These are phyloP conservation scores for Neoniphon sammara DNA, from an alignment of 2,797 vertebrate genomes.

Conservation along the genomic window DNA sequence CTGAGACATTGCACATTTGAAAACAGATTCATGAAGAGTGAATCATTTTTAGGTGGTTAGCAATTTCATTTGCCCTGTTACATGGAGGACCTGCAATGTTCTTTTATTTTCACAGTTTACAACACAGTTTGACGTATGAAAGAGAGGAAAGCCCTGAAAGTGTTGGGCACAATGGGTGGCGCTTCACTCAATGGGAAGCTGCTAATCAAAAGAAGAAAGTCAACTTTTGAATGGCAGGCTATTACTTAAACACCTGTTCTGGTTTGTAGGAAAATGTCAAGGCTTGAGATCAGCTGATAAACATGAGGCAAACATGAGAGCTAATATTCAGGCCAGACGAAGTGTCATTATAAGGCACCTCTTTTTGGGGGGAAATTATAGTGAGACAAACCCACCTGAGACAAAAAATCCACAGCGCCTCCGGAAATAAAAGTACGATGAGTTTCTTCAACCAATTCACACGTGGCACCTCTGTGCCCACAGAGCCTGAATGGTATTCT, in stretches of 20 bases:
- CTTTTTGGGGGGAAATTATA: background rate
- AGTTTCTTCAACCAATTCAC: constrained; percentile 17
- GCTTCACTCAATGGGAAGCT: constrained; percentile 44
- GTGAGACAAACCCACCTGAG: background rate
- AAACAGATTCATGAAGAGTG: constrained; percentile 16
- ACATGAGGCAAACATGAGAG: constrained; percentile 53
- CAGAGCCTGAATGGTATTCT: constrained; percentile 29
- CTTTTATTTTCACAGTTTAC: constrained; percentile 13
- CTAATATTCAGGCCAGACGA: constrained; percentile 44
- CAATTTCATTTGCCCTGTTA: constrained; percentile 4
- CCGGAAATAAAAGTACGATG: background rate
- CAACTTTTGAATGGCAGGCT: constrained; percentile 59
- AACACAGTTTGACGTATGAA: background rate
- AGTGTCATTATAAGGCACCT: constrained; percentile 34
- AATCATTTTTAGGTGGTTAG: background rate
- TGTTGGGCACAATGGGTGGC: constrained; percentile 30
- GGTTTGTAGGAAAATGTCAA: constrained; percentile 57
- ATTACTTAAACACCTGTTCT: constrained; percentile 61
- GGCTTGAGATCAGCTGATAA: constrained; percentile 61
- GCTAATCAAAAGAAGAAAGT: constrained; percentile 37
- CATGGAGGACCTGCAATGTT: background rate
- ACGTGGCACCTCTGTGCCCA: constrained; percentile 17
- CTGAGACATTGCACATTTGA: too few species aligned
- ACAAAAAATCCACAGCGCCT: constrained; percentile 8
- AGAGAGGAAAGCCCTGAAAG: constrained; percentile 22